Evolutionary conservation across 2,888 invertebrate genomes (phyloP), one percentile per base, ranked within the genome.

Genomic region (Acronicta alni): DNA sequence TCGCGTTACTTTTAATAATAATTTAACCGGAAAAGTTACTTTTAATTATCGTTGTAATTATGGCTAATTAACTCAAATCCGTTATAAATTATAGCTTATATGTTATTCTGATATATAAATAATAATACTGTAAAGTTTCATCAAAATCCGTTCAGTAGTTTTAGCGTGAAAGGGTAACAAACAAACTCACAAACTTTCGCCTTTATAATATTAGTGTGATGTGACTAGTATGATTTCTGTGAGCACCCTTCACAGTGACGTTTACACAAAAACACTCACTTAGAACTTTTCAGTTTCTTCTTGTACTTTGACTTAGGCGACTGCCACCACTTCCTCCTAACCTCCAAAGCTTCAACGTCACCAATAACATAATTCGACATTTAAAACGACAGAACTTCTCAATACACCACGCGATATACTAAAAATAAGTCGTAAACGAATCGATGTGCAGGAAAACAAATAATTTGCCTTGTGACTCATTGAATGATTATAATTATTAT

Each of bases 301-400:
- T 81, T 87, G 55, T 84, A 84, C 35, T 87, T 89, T 4, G 55
- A 80, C 42, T 82, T 88, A 0, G 90, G 89, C 0, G 91, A 88
- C 66, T 91, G 90, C 92, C 92, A 92, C 92, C 92, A 92, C 9
- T 80, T 77, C 52, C 81, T 73, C 3, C 90, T 78, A 1, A 90
- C 90, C 57, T 90, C 89, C 32, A 88, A 76, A 5, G 90, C 88
- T 0, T 87, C 82, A 0, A 75, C 72, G 10, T 90, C 92, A 16
- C 78, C 85, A 52, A 91, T 81, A 82, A 65, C 5, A 84, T 65
- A 32, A 17, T 79, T 84, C 48, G 89, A 83, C 83, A 88, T 87
- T 57, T 9, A 18, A 37, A 47, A 43, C 6, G 10, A 69, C 35
- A 67, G 68, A 67, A 35, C 73, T 60, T 72, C 55, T 68, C 46